These are phyloP conservation scores for Sinohyriopsis cumingii DNA, from an alignment of 2,888 invertebrate genomes.

Conservation along the genomic window DNA sequence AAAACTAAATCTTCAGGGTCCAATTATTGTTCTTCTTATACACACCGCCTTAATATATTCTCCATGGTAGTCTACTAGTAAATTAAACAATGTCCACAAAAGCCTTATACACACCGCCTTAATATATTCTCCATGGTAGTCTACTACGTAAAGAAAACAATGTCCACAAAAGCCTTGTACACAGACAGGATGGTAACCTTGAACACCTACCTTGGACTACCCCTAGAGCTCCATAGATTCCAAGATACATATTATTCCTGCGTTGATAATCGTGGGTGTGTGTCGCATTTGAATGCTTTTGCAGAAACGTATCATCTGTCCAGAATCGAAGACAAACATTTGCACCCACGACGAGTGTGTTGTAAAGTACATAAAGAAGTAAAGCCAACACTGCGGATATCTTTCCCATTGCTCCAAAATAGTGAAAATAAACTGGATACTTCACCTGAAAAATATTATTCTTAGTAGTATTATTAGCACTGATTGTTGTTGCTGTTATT, in stretches of 20 bases:
- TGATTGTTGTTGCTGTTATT: too few species aligned
- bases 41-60: too few species aligned
- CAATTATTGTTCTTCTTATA: too few species aligned
- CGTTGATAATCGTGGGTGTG: conserved; percentile 37
- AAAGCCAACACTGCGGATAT: conserved; percentile 86
- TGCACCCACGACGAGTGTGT: conserved; percentile 55
- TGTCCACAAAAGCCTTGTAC: too few species aligned
- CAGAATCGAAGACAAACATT: conserved; percentile 69
- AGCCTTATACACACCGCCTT: too few species aligned
- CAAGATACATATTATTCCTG: conserved; percentile 68
- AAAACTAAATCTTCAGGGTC: too few species aligned
- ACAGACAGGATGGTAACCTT: too few species aligned
- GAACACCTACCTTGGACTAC: conserved; percentile 58
- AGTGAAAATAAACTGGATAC: conserved; percentile 90
- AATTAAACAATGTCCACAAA: too few species aligned
- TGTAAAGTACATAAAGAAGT: conserved; percentile 67
- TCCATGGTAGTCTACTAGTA: too few species aligned
- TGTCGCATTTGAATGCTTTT: conserved; percentile 42
- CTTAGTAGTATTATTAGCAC: too few species aligned
- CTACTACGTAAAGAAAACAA: too few species aligned
- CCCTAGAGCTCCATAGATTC: conserved; percentile 72
- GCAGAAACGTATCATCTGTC: conserved; percentile 64
- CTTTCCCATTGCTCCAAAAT: conserved; percentile 85
- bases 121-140: too few species aligned
- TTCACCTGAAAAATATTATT: conserved; percentile 77